A percentile compares a stretch with the other conserved stretches of the same genome.
phyloP scores from a whole-genome alignment of 1,140 invertebrate genomes.

The Apis florea region DNA sequence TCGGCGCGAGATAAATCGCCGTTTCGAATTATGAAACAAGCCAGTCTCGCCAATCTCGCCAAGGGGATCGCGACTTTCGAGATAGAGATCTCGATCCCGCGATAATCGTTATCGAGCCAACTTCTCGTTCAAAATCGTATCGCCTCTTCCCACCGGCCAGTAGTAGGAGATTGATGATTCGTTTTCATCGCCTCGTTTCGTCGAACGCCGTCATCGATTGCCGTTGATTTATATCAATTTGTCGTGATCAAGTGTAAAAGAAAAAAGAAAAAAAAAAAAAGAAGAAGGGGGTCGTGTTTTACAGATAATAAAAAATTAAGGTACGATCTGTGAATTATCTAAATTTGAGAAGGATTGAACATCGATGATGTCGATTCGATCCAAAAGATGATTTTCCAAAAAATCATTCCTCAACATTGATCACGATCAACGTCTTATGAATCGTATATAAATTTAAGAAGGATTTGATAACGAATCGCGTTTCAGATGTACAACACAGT shows the following conservation, averaged over 20 bases:
- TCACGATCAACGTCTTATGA: too few species aligned
- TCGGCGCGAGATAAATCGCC: constrained; percentile 43
- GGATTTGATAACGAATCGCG: too few species aligned
- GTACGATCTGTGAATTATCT: too few species aligned
- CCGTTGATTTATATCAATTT: not conserved
- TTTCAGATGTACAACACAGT: too few species aligned
- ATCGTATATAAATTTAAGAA: too few species aligned
- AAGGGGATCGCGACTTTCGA: not conserved
- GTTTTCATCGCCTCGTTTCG: not conserved
- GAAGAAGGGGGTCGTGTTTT: not conserved
- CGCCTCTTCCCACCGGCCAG: not conserved
- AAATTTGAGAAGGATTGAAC: too few species aligned
- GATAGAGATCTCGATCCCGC: constrained; percentile 30
- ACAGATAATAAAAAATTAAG: too few species aligned
- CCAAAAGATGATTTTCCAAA: too few species aligned
- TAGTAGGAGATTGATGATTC: not conserved
- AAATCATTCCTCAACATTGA: too few species aligned
- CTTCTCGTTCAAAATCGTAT: not conserved
- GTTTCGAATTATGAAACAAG: constrained; percentile 48
- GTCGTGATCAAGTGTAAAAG: not conserved
- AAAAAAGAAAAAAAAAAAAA: not conserved
- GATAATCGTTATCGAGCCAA: constrained; percentile 9
- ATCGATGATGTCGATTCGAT: too few species aligned
- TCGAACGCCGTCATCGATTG: too few species aligned
- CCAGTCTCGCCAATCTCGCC: constrained; percentile 31